Conservation (phyloP, 2,888 invertebrate genomes). For the Agonopterix arenella region DNA sequence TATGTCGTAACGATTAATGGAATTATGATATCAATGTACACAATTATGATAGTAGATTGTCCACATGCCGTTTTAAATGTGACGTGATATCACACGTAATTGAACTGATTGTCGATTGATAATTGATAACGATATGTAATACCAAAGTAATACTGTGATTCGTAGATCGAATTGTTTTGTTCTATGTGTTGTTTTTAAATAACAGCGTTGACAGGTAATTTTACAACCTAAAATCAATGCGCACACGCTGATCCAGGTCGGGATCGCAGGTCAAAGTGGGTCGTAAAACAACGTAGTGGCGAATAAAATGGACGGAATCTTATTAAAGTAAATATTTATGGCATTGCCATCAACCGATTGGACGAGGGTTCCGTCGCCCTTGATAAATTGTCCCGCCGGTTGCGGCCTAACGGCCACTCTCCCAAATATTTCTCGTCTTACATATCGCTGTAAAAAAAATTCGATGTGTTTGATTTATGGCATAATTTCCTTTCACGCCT, state of each 20-base stretch:
- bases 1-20: too few relatives aligned
- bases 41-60: neutral
- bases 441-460: conserved; percentile 54
- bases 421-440: conserved; percentile 59
- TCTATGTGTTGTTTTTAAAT: conserved; percentile 10
- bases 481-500: conserved; percentile 56
- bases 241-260: conserved; percentile 51
- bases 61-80: conserved; percentile 25
- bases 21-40: too few relatives aligned
- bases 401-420: conserved; percentile 58
- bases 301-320: conserved; percentile 72
- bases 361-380: conserved; percentile 66
- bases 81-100: conserved; percentile 23
- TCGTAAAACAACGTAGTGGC: conserved; percentile 65
- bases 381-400: conserved; percentile 70
- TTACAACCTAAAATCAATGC: conserved; percentile 52
- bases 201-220: conserved; percentile 30
- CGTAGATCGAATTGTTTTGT: neutral
- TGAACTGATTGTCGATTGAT: conserved; percentile 28
- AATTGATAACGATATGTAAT: neutral
- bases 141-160: neutral
- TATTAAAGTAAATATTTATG: conserved; percentile 77
- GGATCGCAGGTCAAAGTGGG: conserved; percentile 59
- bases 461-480: conserved; percentile 61
- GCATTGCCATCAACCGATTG: conserved; percentile 73